Conservation (phyloP, 2,113 vertebrate genomes). For the Dicentrarchus labrax region DNA sequence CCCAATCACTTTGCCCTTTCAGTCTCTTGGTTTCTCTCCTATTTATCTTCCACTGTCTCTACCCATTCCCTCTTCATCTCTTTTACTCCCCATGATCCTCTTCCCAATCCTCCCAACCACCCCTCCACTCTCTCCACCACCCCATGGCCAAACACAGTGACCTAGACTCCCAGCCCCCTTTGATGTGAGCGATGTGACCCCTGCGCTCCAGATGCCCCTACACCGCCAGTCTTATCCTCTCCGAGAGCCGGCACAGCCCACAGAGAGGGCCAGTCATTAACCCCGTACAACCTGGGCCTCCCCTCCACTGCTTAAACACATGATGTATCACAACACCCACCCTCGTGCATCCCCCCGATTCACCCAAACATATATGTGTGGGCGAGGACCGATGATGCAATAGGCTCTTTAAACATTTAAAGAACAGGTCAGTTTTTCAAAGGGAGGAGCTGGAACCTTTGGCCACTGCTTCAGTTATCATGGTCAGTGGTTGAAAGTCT, state of each 20-base stretch:
- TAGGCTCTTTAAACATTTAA: slow-evolving; percentile 84
- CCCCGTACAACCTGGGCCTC: slow-evolving; percentile 80
- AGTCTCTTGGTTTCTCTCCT: slow-evolving; percentile 25
- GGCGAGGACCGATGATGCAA: slow-evolving; percentile 81
- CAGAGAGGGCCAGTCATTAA: slow-evolving; percentile 83
- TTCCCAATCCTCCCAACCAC: slow-evolving; percentile 61
- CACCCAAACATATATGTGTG: slow-evolving; percentile 84
- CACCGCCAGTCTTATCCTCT: slow-evolving; percentile 82
- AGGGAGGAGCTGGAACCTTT: slow-evolving; percentile 81
- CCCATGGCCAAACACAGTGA: slow-evolving; percentile 77
- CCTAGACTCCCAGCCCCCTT: slow-evolving; percentile 82
- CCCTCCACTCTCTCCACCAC: slow-evolving; percentile 56
- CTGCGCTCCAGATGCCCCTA: slow-evolving; percentile 83
- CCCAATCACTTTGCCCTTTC: slow-evolving; percentile 33
- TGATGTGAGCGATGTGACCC: slow-evolving; percentile 86
- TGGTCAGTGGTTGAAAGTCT: slow-evolving; percentile 77
- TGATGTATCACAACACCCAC: slow-evolving; percentile 82
- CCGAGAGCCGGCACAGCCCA: slow-evolving; percentile 73
- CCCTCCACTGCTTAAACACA: slow-evolving; percentile 83
- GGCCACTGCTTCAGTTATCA: slow-evolving; percentile 83
- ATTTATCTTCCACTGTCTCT: slow-evolving; percentile 55
- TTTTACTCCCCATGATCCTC: slow-evolving; percentile 55
- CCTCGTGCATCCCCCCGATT: slow-evolving; percentile 55
- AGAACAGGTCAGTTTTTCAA: slow-evolving; percentile 82
- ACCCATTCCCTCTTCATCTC: slow-evolving; percentile 59